Evolutionary conservation across 2,888 invertebrate species (phyloP).

Genomic region (Meghimatium bilineatum): DNA sequence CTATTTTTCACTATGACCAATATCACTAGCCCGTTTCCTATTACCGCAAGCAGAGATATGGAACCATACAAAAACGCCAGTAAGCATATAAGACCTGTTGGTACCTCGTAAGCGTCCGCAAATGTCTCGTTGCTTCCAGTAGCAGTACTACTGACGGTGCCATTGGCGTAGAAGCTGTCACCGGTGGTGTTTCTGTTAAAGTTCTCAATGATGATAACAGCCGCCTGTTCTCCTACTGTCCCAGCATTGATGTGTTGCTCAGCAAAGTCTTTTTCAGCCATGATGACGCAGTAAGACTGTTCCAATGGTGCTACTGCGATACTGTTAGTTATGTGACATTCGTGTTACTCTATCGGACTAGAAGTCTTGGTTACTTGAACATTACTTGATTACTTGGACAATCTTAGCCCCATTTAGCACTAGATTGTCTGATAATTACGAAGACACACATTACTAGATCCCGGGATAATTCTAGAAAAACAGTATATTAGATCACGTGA

Average conservation of each 20-base stretch:
- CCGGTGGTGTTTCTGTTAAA: not conserved
- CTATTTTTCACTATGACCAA: constrained; percentile 87
- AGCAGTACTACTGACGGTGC: not conserved
- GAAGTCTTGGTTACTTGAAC: too few species aligned
- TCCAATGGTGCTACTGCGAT: too few species aligned
- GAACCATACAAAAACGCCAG: constrained; percentile 88
- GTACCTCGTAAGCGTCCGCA: constrained; percentile 83
- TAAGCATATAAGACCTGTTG: constrained; percentile 84
- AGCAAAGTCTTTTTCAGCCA: not conserved
- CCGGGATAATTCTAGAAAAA: too few species aligned
- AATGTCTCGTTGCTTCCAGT: constrained; percentile 24
- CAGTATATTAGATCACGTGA: too few species aligned
- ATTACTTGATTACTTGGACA: too few species aligned
- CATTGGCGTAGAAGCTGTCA: not conserved
- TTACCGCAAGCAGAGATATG: constrained; percentile 87
- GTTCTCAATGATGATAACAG: constrained; percentile 9
- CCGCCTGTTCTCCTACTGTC: not conserved
- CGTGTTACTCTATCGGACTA: not conserved
- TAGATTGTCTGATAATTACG: too few species aligned
- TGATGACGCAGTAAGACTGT: not conserved
- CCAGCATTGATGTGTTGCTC: not conserved
- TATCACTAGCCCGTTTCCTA: constrained; percentile 90
- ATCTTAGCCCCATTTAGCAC: too few species aligned
- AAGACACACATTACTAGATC: too few species aligned
- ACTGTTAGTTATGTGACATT: not conserved